Percentiles rank a stretch among this genome's conserved stretches.
Evolutionary conservation across 2,888 invertebrate genomes (phyloP).

Genomic region (Drosophila mulleri): DNA sequence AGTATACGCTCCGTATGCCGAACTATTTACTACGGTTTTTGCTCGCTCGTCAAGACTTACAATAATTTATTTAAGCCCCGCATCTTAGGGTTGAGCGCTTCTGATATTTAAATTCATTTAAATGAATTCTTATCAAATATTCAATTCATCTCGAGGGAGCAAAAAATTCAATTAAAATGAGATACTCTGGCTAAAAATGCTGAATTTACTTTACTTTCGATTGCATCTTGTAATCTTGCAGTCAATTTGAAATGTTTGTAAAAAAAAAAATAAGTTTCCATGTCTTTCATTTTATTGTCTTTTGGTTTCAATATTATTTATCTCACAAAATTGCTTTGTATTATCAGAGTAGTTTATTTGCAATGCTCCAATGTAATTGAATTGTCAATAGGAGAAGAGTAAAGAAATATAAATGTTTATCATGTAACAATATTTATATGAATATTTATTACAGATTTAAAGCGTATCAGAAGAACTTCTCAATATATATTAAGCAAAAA

Average conservation of each 20-base stretch:
- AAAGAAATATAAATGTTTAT: not conserved
- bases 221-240: not conserved
- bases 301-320: not conserved
- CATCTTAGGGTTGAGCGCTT: not conserved
- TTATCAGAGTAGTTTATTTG: too few species aligned
- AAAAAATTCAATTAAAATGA: not conserved
- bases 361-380: not conserved
- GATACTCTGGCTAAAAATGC: not conserved
- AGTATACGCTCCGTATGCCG: not conserved
- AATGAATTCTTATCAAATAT: conserved; percentile 6
- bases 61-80: conserved; percentile 4
- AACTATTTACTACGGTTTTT: not conserved
- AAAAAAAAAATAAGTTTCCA: too few species aligned
- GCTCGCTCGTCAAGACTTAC: not conserved
- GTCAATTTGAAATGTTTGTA: not conserved
- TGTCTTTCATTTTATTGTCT: not conserved
- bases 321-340: too few species aligned
- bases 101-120: conserved; percentile 9
- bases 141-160: not conserved
- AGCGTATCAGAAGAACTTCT: too few species aligned
- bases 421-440: not conserved
- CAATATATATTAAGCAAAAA: too few species aligned
- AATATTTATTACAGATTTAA: not conserved
- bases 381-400: not conserved
- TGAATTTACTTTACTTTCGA: not conserved